Evolutionary conservation across 1,140 invertebrate species (phyloP), one percentile per base, ranked within the genome.

Genomic region (Zeugodacus cucurbitae): DNA sequence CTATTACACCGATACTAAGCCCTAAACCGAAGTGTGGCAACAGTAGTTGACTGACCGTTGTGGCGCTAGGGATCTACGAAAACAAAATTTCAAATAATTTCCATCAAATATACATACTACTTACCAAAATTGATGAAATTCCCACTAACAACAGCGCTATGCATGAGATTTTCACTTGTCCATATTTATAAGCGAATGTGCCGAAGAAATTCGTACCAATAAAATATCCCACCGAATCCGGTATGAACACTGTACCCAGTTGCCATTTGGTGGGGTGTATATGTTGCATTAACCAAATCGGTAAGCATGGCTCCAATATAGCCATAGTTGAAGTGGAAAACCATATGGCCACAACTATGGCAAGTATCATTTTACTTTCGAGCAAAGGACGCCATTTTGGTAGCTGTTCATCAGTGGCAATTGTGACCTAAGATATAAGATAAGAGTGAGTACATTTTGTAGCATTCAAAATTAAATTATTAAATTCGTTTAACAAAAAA

Each of bases 201-300:
- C 96, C 96, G 89, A 97, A 96, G 90, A 96, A 96, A 91, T 97
- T 97, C 0, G 97, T 97, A 37, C 97, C 97, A 44, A 97, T 91
- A 74, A 98, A 95, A 91, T 98, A 98, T 1, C 97, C 97, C 29
- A 97, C 89, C 89, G 96, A 97, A 91, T 97, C 97, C 0, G 97
- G 97, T 88, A 98, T 96, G 90, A 98, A 98, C 11, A 97, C 96
- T 0, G 96, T 96, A 3, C 97, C 97, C 88, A 97, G 91, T 90
- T 97, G 96, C 96, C 97, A 97, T 91, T 96, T 96, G 92, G 95
- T 95, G 2, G 97, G 96, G 90, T 96, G 95, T 6, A 97, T 94
- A 87, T 95, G 95, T 64, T 95, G 95, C 90, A 97, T 95, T 17
- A 98, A 91, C 97, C 97, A 97, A 90, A 97, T 95, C 2, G 97